Base-by-base conservation (phyloP, 37 sponge, comb jelly and placozoan genomes). In the Eunapius fragilis region DNA sequence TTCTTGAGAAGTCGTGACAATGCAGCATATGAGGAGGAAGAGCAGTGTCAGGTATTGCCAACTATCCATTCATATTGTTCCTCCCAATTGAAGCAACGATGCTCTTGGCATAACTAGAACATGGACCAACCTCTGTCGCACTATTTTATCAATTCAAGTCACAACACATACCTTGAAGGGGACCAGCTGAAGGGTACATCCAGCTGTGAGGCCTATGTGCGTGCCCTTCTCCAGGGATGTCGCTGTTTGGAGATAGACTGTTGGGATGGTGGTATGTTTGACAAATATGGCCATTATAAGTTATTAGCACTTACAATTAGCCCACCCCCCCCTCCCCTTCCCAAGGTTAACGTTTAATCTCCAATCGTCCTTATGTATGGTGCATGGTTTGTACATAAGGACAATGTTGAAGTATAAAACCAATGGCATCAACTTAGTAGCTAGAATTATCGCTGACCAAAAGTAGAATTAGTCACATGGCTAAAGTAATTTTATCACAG, bases 121-220 rank as follows among this genome's bases (percentile, higher is more conserved):
- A 95, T 95, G 98, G 76, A 79, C 22, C 97, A 89, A 75, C 98
- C 98, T 27, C 88, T 97, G 26, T 90, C 94, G 41, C 98, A 97
- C 82, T 97, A 97, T 86, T 97, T 89, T 79, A 95, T 97, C 47
- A 95, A 96, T 80, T 97, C 97, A 45, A 89, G 91, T 50, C 98
- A 97, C 80, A 97, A 97, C 88, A 96, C 98, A 22, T 98, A 96
- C 78, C 84, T 97, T 69, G 87, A 87, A 78, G 98, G 79, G 0
- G 89, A 97, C 72, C 98, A 97, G 85, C 37, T 95, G 0, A 84
- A 74, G 0, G 97, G 97, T 4, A 82, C 37, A 23, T 97, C 98
- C n/a, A 84, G 95, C 14, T 82, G 77, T 35, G 98, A 97, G 75
- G 96, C 93, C 69, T 97, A 97, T 72, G 78, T 92, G 25, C 72